These are phyloP conservation scores for Amaurobius ferox DNA, from an alignment of 2,888 invertebrate genomes.

Conservation along the genomic window DNA sequence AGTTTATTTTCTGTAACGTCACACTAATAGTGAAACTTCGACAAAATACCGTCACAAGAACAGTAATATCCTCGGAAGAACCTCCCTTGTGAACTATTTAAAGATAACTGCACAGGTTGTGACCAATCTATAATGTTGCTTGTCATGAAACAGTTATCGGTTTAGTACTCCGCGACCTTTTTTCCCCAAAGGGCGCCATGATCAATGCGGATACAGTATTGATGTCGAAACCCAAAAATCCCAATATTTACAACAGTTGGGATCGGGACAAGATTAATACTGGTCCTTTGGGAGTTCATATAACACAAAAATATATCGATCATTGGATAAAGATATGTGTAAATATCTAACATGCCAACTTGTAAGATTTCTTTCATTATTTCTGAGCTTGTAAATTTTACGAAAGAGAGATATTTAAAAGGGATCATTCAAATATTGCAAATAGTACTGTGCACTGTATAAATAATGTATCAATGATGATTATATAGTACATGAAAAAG, in stretches of 20 bases:
- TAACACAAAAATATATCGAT: constrained; percentile 43
- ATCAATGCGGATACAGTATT: constrained; percentile 20
- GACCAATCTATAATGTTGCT: not conserved
- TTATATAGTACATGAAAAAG: too few relatives aligned
- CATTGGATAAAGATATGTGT: constrained; percentile 37
- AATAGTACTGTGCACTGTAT: too few relatives aligned
- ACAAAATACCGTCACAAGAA: too few relatives aligned
- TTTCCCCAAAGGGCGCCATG: not conserved
- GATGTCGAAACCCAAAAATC: constrained; percentile 38
- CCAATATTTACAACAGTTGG: constrained; percentile 57
- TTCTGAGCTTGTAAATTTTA: constrained; percentile 7
- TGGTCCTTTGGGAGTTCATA: constrained; percentile 34
- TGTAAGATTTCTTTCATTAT: constrained; percentile 36
- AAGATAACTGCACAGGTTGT: too few relatives aligned
- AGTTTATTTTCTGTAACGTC: too few relatives aligned
- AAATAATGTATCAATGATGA: too few relatives aligned
- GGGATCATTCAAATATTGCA: too few relatives aligned
- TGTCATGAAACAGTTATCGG: constrained; percentile 27
- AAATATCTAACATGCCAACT: constrained; percentile 43
- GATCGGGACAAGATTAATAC: constrained; percentile 44
- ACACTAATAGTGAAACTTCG: too few relatives aligned
- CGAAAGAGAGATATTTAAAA: constrained; percentile 1
- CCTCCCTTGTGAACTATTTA: too few relatives aligned
- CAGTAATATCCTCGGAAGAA: too few relatives aligned
- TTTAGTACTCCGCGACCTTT: constrained; percentile 8